phyloP scores from a whole-genome alignment of 1,140 invertebrate species.

The Drosophila subobscura region DNA sequence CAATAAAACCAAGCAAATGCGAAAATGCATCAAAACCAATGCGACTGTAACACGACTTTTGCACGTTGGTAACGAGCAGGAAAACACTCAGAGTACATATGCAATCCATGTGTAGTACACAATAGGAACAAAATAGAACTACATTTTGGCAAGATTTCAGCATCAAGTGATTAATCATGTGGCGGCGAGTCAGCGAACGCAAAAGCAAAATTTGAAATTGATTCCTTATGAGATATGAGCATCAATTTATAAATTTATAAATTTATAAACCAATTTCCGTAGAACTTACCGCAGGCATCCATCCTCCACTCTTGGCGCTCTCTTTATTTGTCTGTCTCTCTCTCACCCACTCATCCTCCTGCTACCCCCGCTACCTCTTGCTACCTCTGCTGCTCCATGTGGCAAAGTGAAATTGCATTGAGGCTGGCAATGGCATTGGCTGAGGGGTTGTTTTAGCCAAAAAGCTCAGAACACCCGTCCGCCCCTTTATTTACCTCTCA shows the following conservation, averaged over 20 bases:
- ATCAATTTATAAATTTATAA: no score
- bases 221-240: slow-evolving; percentile 1
- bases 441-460: slow-evolving; percentile 53
- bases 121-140: slow-evolving; percentile 2
- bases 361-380: no score
- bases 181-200: neutral
- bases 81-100: neutral
- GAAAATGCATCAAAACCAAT: slow-evolving; percentile 25
- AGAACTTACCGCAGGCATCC: neutral
- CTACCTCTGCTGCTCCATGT: slow-evolving; percentile 12
- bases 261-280: no score
- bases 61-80: slow-evolving; percentile 40
- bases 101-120: neutral
- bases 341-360: no score
- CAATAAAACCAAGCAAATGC: slow-evolving; percentile 37
- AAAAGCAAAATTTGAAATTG: slow-evolving; percentile 41
- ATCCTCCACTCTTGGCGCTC: neutral
- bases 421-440: slow-evolving; percentile 80
- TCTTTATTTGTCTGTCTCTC: neutral
- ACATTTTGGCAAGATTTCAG: slow-evolving; percentile 38
- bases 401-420: slow-evolving; percentile 68
- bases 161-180: slow-evolving; percentile 33
- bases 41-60: slow-evolving; percentile 15
- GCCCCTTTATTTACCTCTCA: slow-evolving; percentile 7
- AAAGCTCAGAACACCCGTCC: slow-evolving; percentile 46